phyloP scores from a whole-genome alignment of 2,888 invertebrate genomes.

The Alloplasta piceator region DNA sequence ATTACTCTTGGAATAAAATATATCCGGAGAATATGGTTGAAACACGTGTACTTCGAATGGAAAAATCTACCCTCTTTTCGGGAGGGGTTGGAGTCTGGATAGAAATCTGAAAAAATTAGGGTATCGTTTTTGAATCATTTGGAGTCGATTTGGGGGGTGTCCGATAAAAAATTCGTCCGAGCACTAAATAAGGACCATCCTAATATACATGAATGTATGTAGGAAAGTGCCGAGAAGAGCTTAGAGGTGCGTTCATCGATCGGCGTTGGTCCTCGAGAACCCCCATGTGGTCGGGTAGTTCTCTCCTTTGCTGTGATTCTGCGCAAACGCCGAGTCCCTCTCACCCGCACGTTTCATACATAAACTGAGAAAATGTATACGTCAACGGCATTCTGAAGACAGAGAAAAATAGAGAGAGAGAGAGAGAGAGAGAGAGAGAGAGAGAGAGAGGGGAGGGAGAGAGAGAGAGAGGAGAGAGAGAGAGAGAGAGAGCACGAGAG shows the following conservation, averaged over 20 bases:
- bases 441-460: neutral
- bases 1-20: no score
- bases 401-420: neutral
- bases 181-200: no score
- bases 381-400: neutral
- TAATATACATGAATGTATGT: no score
- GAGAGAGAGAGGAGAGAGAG: neutral
- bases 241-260: conserved; percentile 47
- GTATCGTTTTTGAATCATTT: no score
- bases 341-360: conserved; percentile 43
- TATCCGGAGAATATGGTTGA: no score
- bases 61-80: no score
- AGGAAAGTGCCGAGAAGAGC: no score
- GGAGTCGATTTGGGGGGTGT: no score
- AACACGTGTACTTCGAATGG: no score
- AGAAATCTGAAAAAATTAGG: no score
- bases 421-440: neutral
- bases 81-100: no score
- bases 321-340: conserved; percentile 49
- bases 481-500: neutral
- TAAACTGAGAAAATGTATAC: conserved; percentile 9
- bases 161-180: no score
- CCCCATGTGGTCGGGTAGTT: neutral
- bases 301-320: conserved; percentile 38
- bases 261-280: conserved; percentile 33